Conservation (phyloP, 1,140 invertebrate species). For the Gonioctena quinquepunctata region DNA sequence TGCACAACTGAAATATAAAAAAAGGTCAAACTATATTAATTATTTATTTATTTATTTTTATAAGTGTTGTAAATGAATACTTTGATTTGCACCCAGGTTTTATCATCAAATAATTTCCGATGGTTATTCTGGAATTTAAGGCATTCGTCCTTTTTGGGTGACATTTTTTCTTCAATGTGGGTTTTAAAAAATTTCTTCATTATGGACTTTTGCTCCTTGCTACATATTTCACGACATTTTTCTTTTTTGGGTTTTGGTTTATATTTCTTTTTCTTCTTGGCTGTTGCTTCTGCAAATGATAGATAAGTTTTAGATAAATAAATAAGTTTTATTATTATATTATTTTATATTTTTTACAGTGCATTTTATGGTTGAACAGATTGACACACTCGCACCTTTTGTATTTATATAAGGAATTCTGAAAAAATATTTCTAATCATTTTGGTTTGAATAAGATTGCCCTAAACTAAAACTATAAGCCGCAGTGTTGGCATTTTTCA, state of each 20-base stretch:
- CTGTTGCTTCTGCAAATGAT: background rate
- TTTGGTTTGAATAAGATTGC: too few species aligned
- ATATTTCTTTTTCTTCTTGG: background rate
- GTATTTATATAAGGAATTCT: too few species aligned
- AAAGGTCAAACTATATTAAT: too few species aligned
- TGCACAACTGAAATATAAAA: too few species aligned
- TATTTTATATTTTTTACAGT: too few species aligned
- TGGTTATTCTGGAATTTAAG: background rate
- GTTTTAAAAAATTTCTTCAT: conserved; percentile 4
- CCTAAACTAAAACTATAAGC: too few species aligned
- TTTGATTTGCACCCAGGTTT: conserved; percentile 10
- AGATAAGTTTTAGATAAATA: background rate
- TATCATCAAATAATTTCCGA: background rate
- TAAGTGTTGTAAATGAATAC: conserved; percentile 3
- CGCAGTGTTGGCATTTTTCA: too few species aligned
- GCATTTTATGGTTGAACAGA: too few species aligned
- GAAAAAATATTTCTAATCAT: too few species aligned
- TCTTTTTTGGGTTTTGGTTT: background rate
- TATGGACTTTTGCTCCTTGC: conserved; percentile 1
- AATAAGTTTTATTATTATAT: too few species aligned
- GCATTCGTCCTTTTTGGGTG: conserved; percentile 2
- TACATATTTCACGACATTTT: background rate
- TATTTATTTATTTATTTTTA: too few species aligned
- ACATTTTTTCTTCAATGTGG: background rate
- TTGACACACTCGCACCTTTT: too few species aligned